Evolutionary conservation across 2,888 invertebrate genomes (phyloP).

Genomic region (Athalia rosae): DNA sequence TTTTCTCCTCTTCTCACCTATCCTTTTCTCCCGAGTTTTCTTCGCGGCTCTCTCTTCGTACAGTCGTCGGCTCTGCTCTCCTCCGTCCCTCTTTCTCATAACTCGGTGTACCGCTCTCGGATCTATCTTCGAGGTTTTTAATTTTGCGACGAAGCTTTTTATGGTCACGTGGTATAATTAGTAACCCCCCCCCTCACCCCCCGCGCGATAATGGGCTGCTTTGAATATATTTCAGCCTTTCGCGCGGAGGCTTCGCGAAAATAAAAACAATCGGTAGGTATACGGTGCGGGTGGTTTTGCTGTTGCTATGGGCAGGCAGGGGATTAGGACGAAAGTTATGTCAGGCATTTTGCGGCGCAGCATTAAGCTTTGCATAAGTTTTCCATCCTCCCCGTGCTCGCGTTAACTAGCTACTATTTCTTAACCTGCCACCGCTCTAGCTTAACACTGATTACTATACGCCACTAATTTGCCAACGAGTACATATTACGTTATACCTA

Average conservation of each 20-base stretch:
- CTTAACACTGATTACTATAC: slow-evolving; percentile 61
- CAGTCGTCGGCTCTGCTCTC: slow-evolving; percentile 13
- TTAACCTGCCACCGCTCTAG: slow-evolving; percentile 52
- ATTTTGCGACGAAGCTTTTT: slow-evolving; percentile 50
- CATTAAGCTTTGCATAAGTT: slow-evolving; percentile 68
- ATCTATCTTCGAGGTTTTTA: slow-evolving; percentile 45
- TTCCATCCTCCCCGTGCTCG: slow-evolving; percentile 52
- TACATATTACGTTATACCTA: slow-evolving; percentile 25
- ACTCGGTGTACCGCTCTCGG: slow-evolving; percentile 40
- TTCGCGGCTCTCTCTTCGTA: background rate
- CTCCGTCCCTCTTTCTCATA: slow-evolving; percentile 35
- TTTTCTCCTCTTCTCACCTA: slow-evolving; percentile 11
- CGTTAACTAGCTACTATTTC: slow-evolving; percentile 52
- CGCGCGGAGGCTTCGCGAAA: slow-evolving; percentile 53
- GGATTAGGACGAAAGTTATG: slow-evolving; percentile 68
- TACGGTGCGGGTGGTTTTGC: background rate
- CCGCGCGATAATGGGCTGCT: slow-evolving; percentile 52
- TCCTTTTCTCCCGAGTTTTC: slow-evolving; percentile 1
- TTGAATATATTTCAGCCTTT: slow-evolving; percentile 65
- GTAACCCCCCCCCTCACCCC: slow-evolving; percentile 54
- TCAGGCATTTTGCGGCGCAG: slow-evolving; percentile 64
- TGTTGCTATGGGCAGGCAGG: slow-evolving; percentile 52
- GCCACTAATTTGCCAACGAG: slow-evolving; percentile 59
- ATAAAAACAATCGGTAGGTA: slow-evolving; percentile 52
- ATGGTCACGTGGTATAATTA: slow-evolving; percentile 64